A percentile compares a stretch with the other conserved stretches of the same genome.
These are phyloP conservation scores for Pseudobourletiella spinata DNA, from an alignment of 1,140 invertebrate species.

Conservation along the genomic window DNA sequence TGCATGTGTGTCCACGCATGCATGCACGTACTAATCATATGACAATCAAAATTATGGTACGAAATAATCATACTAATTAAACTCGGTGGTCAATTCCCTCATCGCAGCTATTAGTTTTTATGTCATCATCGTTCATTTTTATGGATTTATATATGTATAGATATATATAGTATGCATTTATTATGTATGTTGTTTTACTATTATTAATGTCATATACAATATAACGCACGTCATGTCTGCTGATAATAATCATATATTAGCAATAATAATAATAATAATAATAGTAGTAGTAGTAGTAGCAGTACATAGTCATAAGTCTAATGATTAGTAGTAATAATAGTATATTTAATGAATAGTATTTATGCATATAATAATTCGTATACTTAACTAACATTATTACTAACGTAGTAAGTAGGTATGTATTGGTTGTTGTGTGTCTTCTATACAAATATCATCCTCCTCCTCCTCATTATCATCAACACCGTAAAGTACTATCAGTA, in stretches of 20 bases:
- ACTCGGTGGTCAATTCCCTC: conserved; percentile 12
- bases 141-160: not conserved
- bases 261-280: not conserved
- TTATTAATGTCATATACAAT: not conserved
- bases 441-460: no score
- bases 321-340: not conserved
- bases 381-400: conserved; percentile 7
- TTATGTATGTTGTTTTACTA: no score
- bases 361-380: conserved; percentile 5
- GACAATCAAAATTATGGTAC: no score
- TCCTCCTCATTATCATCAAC: no score
- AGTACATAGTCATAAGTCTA: no score
- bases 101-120: not conserved
- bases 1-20: no score
- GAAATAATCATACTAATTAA: conserved; percentile 6
- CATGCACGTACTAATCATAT: no score
- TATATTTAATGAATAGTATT: not conserved
- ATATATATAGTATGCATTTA: not conserved
- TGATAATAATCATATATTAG: no score
- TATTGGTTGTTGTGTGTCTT: not conserved
- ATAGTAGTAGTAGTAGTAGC: no score
- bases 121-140: not conserved
- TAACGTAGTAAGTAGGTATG: conserved; percentile 3
- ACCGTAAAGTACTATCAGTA: not conserved
- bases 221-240: not conserved